Evolutionary conservation across 1,140 invertebrate genomes (phyloP).

Genomic region (Drosophila prosaltans): DNA sequence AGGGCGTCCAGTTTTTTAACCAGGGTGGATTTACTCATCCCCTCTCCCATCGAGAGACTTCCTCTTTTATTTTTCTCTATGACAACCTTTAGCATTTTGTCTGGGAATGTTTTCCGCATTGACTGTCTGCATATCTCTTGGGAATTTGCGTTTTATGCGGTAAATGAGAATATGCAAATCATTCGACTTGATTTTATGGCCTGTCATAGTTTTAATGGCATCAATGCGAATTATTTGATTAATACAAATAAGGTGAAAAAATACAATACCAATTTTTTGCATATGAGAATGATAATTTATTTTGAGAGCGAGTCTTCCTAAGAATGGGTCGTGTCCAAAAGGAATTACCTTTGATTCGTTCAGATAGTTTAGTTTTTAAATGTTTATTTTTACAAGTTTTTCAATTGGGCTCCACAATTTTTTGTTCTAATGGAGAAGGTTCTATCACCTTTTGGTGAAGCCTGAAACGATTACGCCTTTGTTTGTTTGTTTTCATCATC

Average conservation of each 20-base stretch:
- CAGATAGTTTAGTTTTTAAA: too few species aligned
- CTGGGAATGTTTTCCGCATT: constrained; percentile 4
- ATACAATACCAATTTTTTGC: too few species aligned
- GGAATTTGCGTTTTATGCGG: constrained; percentile 30
- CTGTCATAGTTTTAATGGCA: constrained; percentile 23
- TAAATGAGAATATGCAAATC: constrained; percentile 64
- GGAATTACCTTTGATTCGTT: too few species aligned
- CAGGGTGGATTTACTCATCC: constrained; percentile 53
- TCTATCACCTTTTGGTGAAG: too few species aligned
- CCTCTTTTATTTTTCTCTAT: constrained; percentile 25
- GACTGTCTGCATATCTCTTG: constrained; percentile 11
- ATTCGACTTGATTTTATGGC: constrained; percentile 28
- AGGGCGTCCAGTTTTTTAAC: constrained; percentile 46
- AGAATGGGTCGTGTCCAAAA: too few species aligned
- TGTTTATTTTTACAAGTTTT: too few species aligned
- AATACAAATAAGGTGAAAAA: not conserved
- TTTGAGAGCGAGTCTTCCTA: too few species aligned
- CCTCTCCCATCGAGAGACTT: not conserved
- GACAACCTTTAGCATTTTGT: constrained; percentile 61
- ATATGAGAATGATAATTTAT: too few species aligned
- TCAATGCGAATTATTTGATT: not conserved
- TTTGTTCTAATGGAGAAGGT: too few species aligned
- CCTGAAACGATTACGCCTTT: too few species aligned
- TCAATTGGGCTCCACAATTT: too few species aligned
- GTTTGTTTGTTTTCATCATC: too few species aligned